A percentile compares a stretch with the other conserved stretches of the same genome.
phyloP scores from a whole-genome alignment of 2,797 vertebrate species.

The Antennarius maculatus region DNA sequence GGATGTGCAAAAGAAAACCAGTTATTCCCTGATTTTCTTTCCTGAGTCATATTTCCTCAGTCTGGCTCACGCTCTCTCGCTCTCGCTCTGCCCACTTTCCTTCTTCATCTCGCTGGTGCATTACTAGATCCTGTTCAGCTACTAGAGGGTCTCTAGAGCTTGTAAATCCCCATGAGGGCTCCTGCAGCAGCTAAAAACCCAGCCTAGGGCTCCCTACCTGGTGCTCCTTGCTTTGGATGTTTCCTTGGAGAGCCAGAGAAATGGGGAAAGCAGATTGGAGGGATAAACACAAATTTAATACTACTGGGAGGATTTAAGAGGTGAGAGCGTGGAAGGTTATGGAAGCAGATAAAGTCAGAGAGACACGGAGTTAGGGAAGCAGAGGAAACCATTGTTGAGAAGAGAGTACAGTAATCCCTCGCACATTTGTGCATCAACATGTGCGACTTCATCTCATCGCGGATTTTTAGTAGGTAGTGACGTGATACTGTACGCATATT shows the following conservation, averaged over 20 bases:
- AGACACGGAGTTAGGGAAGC: slow-evolving; percentile 36
- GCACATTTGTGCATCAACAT: no score
- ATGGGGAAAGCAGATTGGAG: slow-evolving; percentile 46
- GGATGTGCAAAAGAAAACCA: slow-evolving; percentile 22
- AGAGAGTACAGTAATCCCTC: neutral
- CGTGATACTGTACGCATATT: no score
- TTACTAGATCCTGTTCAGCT: slow-evolving; percentile 45
- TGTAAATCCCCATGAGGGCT: slow-evolving; percentile 66
- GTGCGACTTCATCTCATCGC: no score
- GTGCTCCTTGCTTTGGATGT: slow-evolving; percentile 63
- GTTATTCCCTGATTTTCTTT: slow-evolving; percentile 12
- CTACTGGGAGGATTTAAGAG: slow-evolving; percentile 69
- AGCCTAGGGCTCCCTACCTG: slow-evolving; percentile 68
- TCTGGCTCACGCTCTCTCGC: slow-evolving; percentile 2
- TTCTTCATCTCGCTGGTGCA: slow-evolving; percentile 22
- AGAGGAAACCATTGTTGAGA: slow-evolving; percentile 20
- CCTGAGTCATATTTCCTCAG: neutral
- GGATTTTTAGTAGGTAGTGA: no score
- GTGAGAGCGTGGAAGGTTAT: slow-evolving; percentile 46
- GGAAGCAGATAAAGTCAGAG: slow-evolving; percentile 53
- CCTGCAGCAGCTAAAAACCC: slow-evolving; percentile 62
- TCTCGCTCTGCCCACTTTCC: slow-evolving; percentile 13
- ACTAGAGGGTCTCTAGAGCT: slow-evolving; percentile 58
- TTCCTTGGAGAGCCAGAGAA: slow-evolving; percentile 59
- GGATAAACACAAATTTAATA: slow-evolving; percentile 67